Percentiles rank a stretch among this genome's conserved stretches.
phyloP scores from a whole-genome alignment of 2,888 invertebrate species.

The Blastobasis adustella region DNA sequence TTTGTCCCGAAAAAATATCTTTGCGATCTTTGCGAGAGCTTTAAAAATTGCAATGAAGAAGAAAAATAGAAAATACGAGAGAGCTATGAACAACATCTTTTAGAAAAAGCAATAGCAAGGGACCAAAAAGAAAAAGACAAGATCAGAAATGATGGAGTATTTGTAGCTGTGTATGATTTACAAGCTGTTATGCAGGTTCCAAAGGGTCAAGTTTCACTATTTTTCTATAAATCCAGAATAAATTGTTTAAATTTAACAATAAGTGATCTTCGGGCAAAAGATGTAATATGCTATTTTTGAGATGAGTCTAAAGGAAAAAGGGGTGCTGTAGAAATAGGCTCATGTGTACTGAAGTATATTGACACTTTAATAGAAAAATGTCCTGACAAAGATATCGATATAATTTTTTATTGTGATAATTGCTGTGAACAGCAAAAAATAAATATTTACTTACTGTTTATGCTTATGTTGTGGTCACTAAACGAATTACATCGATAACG shows the following conservation, averaged over 20 bases:
- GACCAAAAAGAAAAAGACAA: neutral
- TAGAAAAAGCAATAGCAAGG: neutral
- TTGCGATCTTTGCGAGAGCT: neutral
- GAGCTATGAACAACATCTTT: neutral
- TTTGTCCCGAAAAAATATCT: neutral
- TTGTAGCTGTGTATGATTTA: conserved; percentile 18
- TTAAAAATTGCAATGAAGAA: neutral
- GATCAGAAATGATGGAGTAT: neutral
- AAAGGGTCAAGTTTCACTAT: conserved; percentile 14
- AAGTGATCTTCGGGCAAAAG: conserved; percentile 9
- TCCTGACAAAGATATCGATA: conserved; percentile 3
- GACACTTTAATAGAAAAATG: neutral
- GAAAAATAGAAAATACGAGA: neutral
- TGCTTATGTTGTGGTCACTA: conserved; percentile 12
- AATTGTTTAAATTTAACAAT: conserved; percentile 14
- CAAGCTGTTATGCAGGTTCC: conserved; percentile 17
- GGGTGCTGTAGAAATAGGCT: conserved; percentile 17
- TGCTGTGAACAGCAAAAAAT: conserved; percentile 18
- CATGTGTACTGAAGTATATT: conserved; percentile 12
- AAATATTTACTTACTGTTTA: conserved; percentile 15
- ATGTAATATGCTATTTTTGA: conserved; percentile 17
- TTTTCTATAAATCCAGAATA: conserved; percentile 16
- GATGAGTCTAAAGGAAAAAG: conserved; percentile 16
- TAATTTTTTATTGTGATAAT: conserved; percentile 14
- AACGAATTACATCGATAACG: conserved; percentile 13